phyloP scores from a whole-genome alignment of 2,888 invertebrate species.

The Hyppa rectilinea region DNA sequence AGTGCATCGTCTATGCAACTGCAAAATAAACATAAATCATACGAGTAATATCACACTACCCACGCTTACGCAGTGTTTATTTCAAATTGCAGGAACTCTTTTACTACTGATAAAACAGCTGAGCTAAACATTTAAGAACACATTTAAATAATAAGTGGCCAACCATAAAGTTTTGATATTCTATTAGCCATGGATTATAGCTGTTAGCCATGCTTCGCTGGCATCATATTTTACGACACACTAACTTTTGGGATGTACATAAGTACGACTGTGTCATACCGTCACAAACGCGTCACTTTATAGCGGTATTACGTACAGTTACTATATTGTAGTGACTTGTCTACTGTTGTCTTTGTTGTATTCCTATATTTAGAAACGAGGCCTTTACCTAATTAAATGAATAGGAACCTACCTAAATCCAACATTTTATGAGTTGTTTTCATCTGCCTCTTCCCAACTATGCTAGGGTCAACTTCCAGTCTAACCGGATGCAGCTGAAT shows the following conservation, averaged over 20 bases:
- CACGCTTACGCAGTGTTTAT: background rate
- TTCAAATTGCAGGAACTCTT: background rate
- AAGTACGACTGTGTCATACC: background rate
- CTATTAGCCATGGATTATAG: constrained; percentile 28
- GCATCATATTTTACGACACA: constrained; percentile 41
- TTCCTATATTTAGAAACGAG: too few species aligned
- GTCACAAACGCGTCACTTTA: constrained; percentile 35
- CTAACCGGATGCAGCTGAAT: too few species aligned
- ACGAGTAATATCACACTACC: background rate
- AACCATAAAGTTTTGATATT: constrained; percentile 40
- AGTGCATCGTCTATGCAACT: background rate
- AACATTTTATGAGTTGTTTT: too few species aligned
- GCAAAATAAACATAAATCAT: background rate
- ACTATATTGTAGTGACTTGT: background rate
- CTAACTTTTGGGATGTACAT: constrained; percentile 30
- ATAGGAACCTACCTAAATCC: too few species aligned
- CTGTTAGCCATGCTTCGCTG: constrained; percentile 23
- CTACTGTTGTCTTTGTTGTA: background rate
- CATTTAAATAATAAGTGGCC: constrained; percentile 32
- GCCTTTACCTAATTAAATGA: too few species aligned
- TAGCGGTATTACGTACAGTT: constrained; percentile 34
- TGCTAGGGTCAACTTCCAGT: too few species aligned
- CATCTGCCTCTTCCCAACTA: too few species aligned
- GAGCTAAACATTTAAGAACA: constrained; percentile 38
- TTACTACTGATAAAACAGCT: background rate